Percentiles rank a stretch among this genome's conserved stretches.
Evolutionary conservation across 2,888 invertebrate genomes (phyloP).

Genomic region (Amorpha juglandis): DNA sequence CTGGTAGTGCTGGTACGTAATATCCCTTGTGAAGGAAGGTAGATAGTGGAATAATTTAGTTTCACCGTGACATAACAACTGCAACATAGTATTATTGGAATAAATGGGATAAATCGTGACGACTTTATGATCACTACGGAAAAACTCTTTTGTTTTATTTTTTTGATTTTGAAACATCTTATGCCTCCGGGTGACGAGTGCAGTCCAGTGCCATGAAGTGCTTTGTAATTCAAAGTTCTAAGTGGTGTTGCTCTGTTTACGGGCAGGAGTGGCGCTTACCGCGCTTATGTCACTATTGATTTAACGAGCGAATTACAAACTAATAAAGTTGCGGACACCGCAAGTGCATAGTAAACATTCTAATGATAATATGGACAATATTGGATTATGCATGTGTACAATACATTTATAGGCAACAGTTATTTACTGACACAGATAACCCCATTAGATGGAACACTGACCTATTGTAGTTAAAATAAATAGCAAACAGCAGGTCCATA

Average conservation of each 20-base stretch:
- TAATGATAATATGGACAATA: neutral
- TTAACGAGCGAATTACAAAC: neutral
- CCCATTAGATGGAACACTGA: slow-evolving; percentile 73
- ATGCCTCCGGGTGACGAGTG: no score
- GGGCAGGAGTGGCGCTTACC: no score
- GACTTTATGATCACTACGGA: no score
- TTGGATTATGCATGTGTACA: slow-evolving; percentile 22
- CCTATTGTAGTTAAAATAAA: slow-evolving; percentile 68
- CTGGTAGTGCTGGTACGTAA: neutral
- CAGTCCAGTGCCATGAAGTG: no score
- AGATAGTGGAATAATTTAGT: neutral
- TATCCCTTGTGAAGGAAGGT: slow-evolving; percentile 1
- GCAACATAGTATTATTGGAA: neutral
- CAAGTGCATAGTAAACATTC: neutral
- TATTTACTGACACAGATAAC: slow-evolving; percentile 58
- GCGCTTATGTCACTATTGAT: no score
- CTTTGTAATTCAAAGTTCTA: no score
- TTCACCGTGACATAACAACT: neutral
- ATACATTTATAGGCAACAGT: slow-evolving; percentile 44
- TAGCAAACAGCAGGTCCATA: slow-evolving; percentile 72
- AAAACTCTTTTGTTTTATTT: no score
- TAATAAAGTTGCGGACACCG: neutral
- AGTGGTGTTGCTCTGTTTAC: neutral
- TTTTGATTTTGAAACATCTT: no score
- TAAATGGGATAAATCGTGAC: neutral